These are phyloP conservation scores for Hypolimnas misippus DNA, from an alignment of 2,888 invertebrate genomes.

Conservation along the genomic window DNA sequence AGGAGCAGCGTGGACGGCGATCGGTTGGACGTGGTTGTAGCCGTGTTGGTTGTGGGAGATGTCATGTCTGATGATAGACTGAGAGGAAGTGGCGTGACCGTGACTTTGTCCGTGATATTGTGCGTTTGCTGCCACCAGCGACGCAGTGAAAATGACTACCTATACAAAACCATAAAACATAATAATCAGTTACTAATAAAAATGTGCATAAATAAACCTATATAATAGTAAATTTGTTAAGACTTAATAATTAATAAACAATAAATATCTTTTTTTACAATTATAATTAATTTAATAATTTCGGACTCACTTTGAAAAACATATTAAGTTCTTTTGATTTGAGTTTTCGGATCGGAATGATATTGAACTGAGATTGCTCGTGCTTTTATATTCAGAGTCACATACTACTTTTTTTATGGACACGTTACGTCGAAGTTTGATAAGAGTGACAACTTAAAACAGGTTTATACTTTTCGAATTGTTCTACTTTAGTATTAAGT, in stretches of 20 bases:
- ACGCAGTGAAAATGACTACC: conserved; percentile 37
- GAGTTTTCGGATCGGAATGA: neutral
- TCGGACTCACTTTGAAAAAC: neutral
- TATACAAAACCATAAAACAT: conserved; percentile 9
- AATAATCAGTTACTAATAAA: neutral
- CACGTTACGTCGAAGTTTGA: neutral
- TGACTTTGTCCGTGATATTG: conserved; percentile 50
- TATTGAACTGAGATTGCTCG: neutral
- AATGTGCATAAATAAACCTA: neutral
- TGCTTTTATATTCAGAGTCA: neutral
- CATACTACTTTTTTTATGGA: neutral
- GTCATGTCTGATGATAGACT: conserved; percentile 42
- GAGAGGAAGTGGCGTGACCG: conserved; percentile 44
- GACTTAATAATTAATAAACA: neutral
- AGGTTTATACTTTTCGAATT: neutral
- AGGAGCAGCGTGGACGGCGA: too few relatives aligned
- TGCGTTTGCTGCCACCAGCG: conserved; percentile 47
- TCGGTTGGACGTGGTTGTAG: conserved; percentile 36
- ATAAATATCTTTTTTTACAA: neutral
- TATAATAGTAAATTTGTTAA: too few relatives aligned
- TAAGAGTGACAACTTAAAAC: conserved; percentile 1
- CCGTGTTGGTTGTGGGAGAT: conserved; percentile 38
- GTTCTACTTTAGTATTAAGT: conserved; percentile 5
- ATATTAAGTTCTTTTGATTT: neutral
- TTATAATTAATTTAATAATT: neutral